phyloP scores from a whole-genome alignment of 1,140 invertebrate genomes.

The Drosophila sulfurigaster region DNA sequence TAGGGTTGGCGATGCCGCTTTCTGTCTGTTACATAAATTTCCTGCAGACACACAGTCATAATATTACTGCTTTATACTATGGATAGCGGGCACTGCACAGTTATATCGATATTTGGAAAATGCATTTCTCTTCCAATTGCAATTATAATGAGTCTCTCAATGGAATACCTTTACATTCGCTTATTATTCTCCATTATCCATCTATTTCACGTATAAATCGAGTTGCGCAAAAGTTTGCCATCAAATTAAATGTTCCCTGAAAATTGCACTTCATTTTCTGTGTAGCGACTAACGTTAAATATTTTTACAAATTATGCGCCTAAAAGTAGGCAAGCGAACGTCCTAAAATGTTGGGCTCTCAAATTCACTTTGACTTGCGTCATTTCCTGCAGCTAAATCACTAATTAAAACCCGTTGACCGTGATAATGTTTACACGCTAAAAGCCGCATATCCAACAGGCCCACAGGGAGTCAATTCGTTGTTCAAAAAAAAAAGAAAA shows the following conservation, averaged over 20 bases:
- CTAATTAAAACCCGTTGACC: slow-evolving; percentile 68
- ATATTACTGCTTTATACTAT: too few relatives aligned
- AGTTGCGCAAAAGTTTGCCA: slow-evolving; percentile 24
- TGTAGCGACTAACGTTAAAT: slow-evolving; percentile 8
- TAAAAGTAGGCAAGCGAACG: slow-evolving; percentile 38
- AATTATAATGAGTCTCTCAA: not conserved
- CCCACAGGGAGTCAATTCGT: slow-evolving; percentile 13
- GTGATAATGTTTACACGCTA: slow-evolving; percentile 55
- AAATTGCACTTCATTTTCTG: slow-evolving; percentile 33
- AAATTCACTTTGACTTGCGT: slow-evolving; percentile 58
- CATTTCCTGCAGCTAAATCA: slow-evolving; percentile 61
- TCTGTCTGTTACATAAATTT: too few relatives aligned
- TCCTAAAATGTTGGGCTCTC: slow-evolving; percentile 1
- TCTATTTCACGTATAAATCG: slow-evolving; percentile 15
- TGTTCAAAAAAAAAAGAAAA: not conserved
- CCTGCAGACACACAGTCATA: too few relatives aligned
- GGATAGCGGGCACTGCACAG: too few relatives aligned
- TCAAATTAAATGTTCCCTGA: slow-evolving; percentile 15
- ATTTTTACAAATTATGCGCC: slow-evolving; percentile 41
- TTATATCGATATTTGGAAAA: not conserved
- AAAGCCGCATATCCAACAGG: slow-evolving; percentile 7
- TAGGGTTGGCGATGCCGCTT: too few relatives aligned
- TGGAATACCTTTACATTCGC: not conserved
- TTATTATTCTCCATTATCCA: slow-evolving; percentile 1
- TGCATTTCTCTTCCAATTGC: not conserved